Base-by-base conservation (phyloP, 2,113 vertebrate species). In the Sinosuthora webbiana region DNA sequence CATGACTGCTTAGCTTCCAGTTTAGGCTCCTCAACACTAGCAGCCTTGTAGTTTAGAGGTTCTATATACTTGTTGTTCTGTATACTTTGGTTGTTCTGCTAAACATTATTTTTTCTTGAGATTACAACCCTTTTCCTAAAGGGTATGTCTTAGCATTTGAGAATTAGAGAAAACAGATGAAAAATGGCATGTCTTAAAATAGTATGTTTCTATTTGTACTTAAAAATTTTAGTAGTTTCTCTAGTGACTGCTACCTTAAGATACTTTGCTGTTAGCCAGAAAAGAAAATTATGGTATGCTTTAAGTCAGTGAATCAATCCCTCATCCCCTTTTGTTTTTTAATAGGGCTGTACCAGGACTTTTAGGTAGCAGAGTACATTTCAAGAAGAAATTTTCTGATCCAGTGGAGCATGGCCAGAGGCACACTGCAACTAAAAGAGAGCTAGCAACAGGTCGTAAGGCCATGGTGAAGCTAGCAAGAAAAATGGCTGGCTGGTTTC, bases 351-450 rank as follows among this genome's bases (percentile, higher is more conserved):
- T 98, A 90, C 99, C 99, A 68, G 98, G 98, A 92, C 99, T 99
- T 97, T 95, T 99, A 78, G 99, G 99, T 49, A 98, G 87, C 89
- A 95, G 97, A 91, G 95, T 52, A 19, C 63, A 97, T 73, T 99
- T 99, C 90, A 98, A 98, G 98, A 99, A 97, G 94, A 98, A 96
- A 33, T 99, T 99, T 98, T 98, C 98, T 83, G 98, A 99, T 90
- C 98, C 98, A 31, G 98, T 99, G 86, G 99, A 99, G 94, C 98
- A 98, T 87, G 99, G 99, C 31, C 99, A 99, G 95, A 98, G 98
- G 89, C 99, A 99, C 95, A 99, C 97, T 47, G 99, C 98, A 57
- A 99, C 99, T 59, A 99, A 99, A 97, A 98, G 99, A 87, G 97
- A 98, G 63, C 97, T 99, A 15, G 99, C 99, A 41, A 98, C 98